Base-by-base conservation (phyloP, 2,797 vertebrate species). In the Lates japonicus region DNA sequence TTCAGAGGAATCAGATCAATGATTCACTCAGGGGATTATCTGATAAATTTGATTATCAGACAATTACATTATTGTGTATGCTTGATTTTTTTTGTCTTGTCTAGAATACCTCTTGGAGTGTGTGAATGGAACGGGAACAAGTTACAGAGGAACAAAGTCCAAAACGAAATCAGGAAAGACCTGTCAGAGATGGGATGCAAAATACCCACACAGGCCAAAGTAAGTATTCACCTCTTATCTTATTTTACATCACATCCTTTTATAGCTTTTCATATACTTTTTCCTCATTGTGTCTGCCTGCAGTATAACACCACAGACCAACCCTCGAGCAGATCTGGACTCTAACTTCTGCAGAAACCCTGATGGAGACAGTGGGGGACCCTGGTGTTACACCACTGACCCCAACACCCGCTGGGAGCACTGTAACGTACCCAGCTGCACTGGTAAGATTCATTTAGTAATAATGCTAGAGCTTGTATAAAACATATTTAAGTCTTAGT, bases 261-360 rank as follows among this genome's bases (percentile, higher is more conserved):
- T 7, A 41, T 29, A 1, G 22, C 3, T 44, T 42, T 55, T 71
- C 1, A 31, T 55, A 0, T 37, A 1, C 29, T 54, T 10, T 39
- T n/a, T 9, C 70, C 2, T 33, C 2, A 5, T 35, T 57, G 35
- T 68, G 12, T 82, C 22, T 51, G 10, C 37, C 29, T 46, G 13
- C 88, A 99, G 98, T 0, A 92, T 86, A 5, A 94, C 94, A 0
- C 97, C 98, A 1, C 72, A 46, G 9, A 90, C 14, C 0, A 12
- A 93, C 39, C 96, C 96, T 1, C 5, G 0, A 0, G 95, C 91
- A 0, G 97, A 97, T 29, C 92, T 99, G 88, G 97, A 97, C 29
- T 95, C 95, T 17, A 98, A 99, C 88, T 97, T 95, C 92, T 99
- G 98, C 82, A 95, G 98, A 82, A 99, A 99, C 90, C 98, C 98